Conservation (phyloP, 2,113 vertebrate species). For the Apeltes quadracus region DNA sequence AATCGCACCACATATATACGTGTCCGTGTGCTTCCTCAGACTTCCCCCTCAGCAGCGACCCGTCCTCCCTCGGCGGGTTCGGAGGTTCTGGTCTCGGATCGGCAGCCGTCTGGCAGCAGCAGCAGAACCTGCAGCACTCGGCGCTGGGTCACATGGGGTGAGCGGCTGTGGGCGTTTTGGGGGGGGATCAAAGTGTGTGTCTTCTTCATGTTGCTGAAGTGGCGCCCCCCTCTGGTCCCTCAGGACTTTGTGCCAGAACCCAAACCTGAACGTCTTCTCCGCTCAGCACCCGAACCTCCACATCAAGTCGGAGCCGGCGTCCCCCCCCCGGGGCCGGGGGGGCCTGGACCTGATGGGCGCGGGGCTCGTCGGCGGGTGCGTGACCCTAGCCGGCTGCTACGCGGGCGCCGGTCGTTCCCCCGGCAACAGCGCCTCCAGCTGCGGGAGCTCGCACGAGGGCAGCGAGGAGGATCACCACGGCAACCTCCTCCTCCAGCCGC, state of each 20-base stretch:
- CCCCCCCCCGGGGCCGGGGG: slow-evolving; percentile 91
- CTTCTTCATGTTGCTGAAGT: too few species aligned
- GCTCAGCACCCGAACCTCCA: slow-evolving; percentile 88
- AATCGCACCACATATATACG: too few species aligned
- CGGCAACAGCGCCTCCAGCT: slow-evolving; percentile 96
- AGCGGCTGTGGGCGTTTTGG: slow-evolving; percentile 51
- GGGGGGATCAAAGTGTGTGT: too few species aligned
- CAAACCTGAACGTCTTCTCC: slow-evolving; percentile 92
- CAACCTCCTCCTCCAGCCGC: slow-evolving; percentile 87
- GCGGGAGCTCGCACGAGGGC: slow-evolving; percentile 96
- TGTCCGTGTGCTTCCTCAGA: slow-evolving; percentile 74
- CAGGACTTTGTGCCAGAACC: slow-evolving; percentile 96
- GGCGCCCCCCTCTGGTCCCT: slow-evolving; percentile 74
- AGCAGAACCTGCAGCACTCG: slow-evolving; percentile 91
- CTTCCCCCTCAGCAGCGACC: slow-evolving; percentile 91
- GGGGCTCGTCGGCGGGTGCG: slow-evolving; percentile 7
- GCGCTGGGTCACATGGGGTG: slow-evolving; percentile 93
- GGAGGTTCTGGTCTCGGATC: slow-evolving; percentile 90
- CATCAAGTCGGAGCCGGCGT: slow-evolving; percentile 99
- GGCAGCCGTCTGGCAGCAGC: slow-evolving; percentile 92
- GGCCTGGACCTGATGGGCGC: slow-evolving; percentile 31
- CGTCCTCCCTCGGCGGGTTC: slow-evolving; percentile 90
- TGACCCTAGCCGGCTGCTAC: slow-evolving; percentile 68
- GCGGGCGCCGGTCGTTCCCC: slow-evolving; percentile 85
- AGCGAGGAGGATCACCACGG: slow-evolving; percentile 89